Evolutionary conservation across 2,888 invertebrate genomes (phyloP).

Genomic region (Pristionchus arcanus): DNA sequence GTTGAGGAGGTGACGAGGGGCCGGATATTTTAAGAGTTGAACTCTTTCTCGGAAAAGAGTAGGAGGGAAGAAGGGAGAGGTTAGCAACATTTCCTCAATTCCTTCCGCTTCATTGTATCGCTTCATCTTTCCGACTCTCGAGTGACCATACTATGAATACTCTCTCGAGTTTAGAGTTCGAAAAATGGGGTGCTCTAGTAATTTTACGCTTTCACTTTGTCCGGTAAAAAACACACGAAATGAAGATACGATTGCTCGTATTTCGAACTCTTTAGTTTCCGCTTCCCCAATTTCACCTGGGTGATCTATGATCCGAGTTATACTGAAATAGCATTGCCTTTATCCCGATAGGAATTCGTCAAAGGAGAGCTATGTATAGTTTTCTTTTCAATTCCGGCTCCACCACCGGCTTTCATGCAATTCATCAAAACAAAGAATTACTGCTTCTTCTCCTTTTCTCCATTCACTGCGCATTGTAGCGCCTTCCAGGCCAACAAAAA

Average conservation of each 20-base stretch:
- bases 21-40: background rate
- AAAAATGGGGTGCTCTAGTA: too few relatives aligned
- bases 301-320: too few relatives aligned
- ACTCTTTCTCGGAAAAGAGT: slow-evolving; percentile 1
- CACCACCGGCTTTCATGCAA: background rate
- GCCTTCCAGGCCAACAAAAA: background rate
- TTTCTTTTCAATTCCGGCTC: background rate
- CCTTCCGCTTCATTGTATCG: background rate
- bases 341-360: background rate
- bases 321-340: background rate
- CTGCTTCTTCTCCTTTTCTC: background rate
- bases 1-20: background rate
- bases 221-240: background rate
- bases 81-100: slow-evolving; percentile 20
- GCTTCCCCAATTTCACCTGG: too few relatives aligned
- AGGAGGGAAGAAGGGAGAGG: background rate
- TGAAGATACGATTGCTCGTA: too few relatives aligned
- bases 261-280: too few relatives aligned
- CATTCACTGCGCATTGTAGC: background rate
- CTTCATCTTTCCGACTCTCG: background rate
- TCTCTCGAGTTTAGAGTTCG: background rate
- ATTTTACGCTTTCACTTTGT: too few relatives aligned
- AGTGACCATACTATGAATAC: slow-evolving; percentile 2
- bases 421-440: slow-evolving; percentile 20
- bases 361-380: background rate